A percentile compares a stretch with the other conserved stretches of the same genome.
Evolutionary conservation across 1,140 invertebrate species (phyloP).

Genomic region (Brachionus sp.): DNA sequence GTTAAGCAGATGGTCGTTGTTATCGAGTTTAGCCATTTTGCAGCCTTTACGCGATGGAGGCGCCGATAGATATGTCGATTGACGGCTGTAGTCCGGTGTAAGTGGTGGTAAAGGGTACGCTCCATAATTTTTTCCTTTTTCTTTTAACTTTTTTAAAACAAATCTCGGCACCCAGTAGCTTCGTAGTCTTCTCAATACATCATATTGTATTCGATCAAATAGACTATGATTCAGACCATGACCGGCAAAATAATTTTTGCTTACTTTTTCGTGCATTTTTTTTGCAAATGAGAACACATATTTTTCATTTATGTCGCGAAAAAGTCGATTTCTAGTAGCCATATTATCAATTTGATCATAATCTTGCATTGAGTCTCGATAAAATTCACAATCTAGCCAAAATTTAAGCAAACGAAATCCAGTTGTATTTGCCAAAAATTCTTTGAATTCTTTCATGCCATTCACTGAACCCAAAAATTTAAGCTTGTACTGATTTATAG

Average conservation of each 20-base stretch:
- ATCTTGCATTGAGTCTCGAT: slow-evolving; percentile 57
- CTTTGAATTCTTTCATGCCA: slow-evolving; percentile 54
- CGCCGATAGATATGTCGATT: slow-evolving; percentile 46
- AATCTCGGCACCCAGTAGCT: slow-evolving; percentile 59
- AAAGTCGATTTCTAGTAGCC: slow-evolving; percentile 53
- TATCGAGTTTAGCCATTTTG: slow-evolving; percentile 49
- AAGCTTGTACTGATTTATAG: slow-evolving; percentile 39
- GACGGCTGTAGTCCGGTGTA: slow-evolving; percentile 46
- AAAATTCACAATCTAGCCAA: slow-evolving; percentile 60
- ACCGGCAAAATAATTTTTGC: slow-evolving; percentile 40
- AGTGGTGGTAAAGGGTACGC: neutral
- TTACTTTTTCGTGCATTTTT: slow-evolving; percentile 43
- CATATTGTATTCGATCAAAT: slow-evolving; percentile 59
- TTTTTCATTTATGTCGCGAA: slow-evolving; percentile 31
- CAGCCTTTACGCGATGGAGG: neutral
- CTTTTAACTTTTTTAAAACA: slow-evolving; percentile 47
- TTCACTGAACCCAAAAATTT: slow-evolving; percentile 26
- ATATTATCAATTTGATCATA: slow-evolving; percentile 53
- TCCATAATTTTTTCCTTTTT: slow-evolving; percentile 28
- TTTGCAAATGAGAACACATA: slow-evolving; percentile 36
- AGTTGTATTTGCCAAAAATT: slow-evolving; percentile 53
- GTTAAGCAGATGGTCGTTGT: slow-evolving; percentile 49
- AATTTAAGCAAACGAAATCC: slow-evolving; percentile 55
- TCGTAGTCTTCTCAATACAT: slow-evolving; percentile 56
- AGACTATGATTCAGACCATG: slow-evolving; percentile 48